These are phyloP conservation scores for Neodiprion lecontei DNA, from an alignment of 1,140 invertebrate genomes.

Conservation along the genomic window DNA sequence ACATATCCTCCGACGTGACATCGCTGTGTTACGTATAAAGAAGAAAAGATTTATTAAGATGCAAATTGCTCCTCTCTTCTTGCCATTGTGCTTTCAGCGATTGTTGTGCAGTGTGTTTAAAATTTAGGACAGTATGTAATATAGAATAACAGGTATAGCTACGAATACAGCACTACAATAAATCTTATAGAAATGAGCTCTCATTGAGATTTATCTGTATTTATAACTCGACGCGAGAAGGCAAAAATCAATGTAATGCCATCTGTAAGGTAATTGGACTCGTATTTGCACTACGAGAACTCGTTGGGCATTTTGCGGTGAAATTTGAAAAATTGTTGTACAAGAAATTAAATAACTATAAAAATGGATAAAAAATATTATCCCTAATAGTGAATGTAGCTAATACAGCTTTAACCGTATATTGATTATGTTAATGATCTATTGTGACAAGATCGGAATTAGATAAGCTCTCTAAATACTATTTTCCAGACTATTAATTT, in stretches of 20 bases:
- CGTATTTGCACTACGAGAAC: too few relatives aligned
- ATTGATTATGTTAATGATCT: conserved; percentile 1
- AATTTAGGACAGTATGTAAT: background rate
- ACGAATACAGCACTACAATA: background rate
- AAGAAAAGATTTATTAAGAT: background rate
- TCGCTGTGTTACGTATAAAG: background rate
- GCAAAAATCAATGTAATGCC: too few relatives aligned
- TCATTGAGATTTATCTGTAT: too few relatives aligned
- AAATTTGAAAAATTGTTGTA: background rate
- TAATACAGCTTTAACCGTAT: background rate
- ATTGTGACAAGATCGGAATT: background rate
- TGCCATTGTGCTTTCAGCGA: conserved; percentile 4
- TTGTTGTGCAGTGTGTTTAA: background rate
- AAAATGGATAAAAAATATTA: background rate
- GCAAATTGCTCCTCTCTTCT: conserved; percentile 7
- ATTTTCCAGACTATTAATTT: background rate
- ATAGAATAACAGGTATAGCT: background rate
- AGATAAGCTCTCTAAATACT: conserved; percentile 4
- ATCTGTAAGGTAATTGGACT: too few relatives aligned
- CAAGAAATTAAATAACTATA: background rate
- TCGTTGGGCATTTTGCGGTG: background rate
- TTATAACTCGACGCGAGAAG: too few relatives aligned
- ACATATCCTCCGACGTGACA: background rate
- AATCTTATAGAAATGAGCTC: too few relatives aligned
- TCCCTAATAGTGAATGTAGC: background rate